Base-by-base conservation (phyloP, 2,888 invertebrate species). In the Drosophila putrida region DNA sequence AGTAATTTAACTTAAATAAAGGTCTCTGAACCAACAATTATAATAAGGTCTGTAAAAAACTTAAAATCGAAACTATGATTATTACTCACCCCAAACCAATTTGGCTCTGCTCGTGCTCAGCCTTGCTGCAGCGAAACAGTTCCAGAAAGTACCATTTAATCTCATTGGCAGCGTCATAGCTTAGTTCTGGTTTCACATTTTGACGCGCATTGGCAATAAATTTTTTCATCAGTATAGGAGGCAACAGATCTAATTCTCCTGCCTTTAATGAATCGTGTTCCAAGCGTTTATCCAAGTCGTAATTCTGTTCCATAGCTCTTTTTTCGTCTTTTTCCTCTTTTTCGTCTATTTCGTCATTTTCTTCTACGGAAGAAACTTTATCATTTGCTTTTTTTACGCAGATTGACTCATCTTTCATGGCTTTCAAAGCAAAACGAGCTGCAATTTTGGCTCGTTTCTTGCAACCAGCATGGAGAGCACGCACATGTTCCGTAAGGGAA, bases 131-230 rank as follows among this genome's bases (percentile, higher is more conserved):
- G 60, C 94, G 93, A 6, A 98, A 93, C 38, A 98, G 93, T 75
- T 96, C 94, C 57, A 97, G 93, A 91, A 98, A 98, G 92, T 97
- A 98, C 9, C 95, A 93, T 92, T 96, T 95, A 25, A 98, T 91
- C 1, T 95, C 93, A 68, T 93, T 93, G 4, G 95, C 95, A 3
- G 98, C 98, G 57, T 95, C 95, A 0, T 92, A 91, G 36, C 95
- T 95, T 15, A 98, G 93, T 84, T 94, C 94, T 0, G 98, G 98
- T 76, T 96, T 95, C 0, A 98, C 96, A 92, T 97, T 97, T 91
- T 97, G 95, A 70, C 96, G 95, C 0, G 98, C 97, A 92, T 98
- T 99, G 0, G 96, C 96, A 55, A 99, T 96, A 90, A 98, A 99
- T 93, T 98, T 98, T 69, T 97, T 95, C 4, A 99, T 93, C 49